Percentiles rank a stretch among this genome's conserved stretches.
These are phyloP conservation scores for Carposina sasakii DNA, from an alignment of 1,140 invertebrate species.

Conservation along the genomic window DNA sequence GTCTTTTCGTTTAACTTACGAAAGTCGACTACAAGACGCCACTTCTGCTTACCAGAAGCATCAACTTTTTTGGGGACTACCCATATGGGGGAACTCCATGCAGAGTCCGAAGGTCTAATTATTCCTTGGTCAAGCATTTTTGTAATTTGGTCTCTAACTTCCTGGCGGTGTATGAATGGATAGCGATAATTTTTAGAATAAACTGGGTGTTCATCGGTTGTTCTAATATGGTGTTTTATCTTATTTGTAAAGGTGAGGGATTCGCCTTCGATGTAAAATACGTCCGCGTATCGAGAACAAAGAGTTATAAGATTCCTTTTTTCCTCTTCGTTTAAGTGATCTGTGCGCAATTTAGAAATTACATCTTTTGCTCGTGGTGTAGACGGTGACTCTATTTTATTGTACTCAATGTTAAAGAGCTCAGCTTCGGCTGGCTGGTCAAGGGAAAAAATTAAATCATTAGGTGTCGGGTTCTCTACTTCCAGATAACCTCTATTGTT, in stretches of 20 bases:
- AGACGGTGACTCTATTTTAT: neutral
- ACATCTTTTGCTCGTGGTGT: neutral
- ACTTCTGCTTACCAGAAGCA: slow-evolving; percentile 20
- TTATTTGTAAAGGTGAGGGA: slow-evolving; percentile 9
- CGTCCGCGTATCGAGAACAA: slow-evolving; percentile 2
- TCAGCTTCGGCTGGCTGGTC: neutral
- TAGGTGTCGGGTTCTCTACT: neutral
- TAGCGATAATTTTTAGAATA: slow-evolving; percentile 14
- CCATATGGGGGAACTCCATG: too few species aligned
- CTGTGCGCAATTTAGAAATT: neutral
- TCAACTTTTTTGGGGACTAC: too few species aligned
- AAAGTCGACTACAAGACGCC: slow-evolving; percentile 46
- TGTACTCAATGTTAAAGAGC: slow-evolving; percentile 1
- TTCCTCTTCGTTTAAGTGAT: slow-evolving; percentile 8
- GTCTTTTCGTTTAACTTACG: slow-evolving; percentile 43
- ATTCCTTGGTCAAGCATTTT: slow-evolving; percentile 12
- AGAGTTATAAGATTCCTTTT: slow-evolving; percentile 3
- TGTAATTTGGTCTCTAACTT: slow-evolving; percentile 10
- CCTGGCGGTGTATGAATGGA: slow-evolving; percentile 9
- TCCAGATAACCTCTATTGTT: slow-evolving; percentile 3
- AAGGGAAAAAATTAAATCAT: slow-evolving; percentile 1
- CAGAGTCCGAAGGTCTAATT: too few species aligned
- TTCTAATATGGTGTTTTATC: slow-evolving; percentile 10
- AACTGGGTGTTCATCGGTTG: slow-evolving; percentile 8
- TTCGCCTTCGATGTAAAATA: slow-evolving; percentile 10